Conservation (phyloP, 2,888 invertebrate genomes). For the Mimas tiliae region DNA sequence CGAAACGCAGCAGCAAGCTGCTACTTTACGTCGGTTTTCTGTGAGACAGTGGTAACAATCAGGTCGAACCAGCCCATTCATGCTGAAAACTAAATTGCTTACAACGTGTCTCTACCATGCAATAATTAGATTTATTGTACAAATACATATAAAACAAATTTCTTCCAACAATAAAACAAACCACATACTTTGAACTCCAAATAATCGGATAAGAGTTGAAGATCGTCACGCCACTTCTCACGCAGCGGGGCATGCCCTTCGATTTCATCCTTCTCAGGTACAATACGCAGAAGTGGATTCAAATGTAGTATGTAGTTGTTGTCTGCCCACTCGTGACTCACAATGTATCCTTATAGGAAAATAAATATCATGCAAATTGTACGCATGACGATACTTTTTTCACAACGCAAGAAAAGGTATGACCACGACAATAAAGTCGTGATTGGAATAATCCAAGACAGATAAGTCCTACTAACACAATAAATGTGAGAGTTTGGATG, state of each 20-base stretch:
- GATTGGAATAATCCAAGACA: too few species aligned
- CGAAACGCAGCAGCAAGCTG: too few species aligned
- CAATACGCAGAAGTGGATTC: constrained; percentile 78
- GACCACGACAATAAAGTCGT: too few species aligned
- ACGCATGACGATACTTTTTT: background rate
- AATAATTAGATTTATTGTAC: too few species aligned
- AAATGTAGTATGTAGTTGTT: constrained; percentile 83
- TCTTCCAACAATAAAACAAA: background rate
- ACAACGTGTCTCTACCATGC: too few species aligned
- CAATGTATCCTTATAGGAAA: constrained; percentile 72
- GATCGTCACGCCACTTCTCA: constrained; percentile 83
- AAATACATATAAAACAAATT: background rate
- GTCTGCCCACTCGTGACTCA: constrained; percentile 86
- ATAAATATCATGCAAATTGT: constrained; percentile 10
- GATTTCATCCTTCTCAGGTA: constrained; percentile 67
- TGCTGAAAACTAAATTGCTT: too few species aligned
- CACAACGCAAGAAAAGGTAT: too few species aligned
- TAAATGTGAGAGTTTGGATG: too few species aligned
- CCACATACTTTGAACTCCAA: constrained; percentile 84
- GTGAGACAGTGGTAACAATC: too few species aligned
- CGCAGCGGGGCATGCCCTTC: constrained; percentile 73
- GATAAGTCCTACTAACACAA: too few species aligned
- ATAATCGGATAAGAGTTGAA: constrained; percentile 86
- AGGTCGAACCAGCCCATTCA: too few species aligned
- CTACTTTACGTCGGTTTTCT: too few species aligned